Evolutionary conservation across 2,888 invertebrate genomes (phyloP).

Genomic region (Clivina fossor): DNA sequence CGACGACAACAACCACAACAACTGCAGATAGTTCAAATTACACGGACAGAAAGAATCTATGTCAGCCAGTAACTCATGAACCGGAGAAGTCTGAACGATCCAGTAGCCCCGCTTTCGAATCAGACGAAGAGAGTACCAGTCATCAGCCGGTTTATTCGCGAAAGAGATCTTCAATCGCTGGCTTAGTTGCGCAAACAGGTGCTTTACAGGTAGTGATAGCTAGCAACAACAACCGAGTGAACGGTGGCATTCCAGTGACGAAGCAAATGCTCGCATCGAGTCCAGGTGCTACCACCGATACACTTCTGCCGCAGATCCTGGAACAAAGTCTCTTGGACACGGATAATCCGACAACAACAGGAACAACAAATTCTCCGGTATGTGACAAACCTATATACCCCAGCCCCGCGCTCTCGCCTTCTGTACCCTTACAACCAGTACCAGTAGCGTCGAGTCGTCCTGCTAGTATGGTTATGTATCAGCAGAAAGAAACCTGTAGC

Average conservation of each 20-base stretch:
- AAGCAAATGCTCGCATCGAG: constrained; percentile 45
- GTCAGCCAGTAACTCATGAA: constrained; percentile 45
- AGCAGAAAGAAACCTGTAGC: constrained; percentile 66
- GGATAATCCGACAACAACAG: constrained; percentile 51
- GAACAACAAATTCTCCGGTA: constrained; percentile 44
- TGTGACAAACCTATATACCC: constrained; percentile 51
- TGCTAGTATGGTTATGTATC: constrained; percentile 48
- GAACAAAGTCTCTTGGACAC: constrained; percentile 66
- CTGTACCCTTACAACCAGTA: constrained; percentile 29
- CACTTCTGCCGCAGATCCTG: constrained; percentile 63
- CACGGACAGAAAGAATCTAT: constrained; percentile 47
- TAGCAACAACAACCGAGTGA: constrained; percentile 59
- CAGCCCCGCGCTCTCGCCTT: constrained; percentile 53
- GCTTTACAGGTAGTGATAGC: constrained; percentile 54
- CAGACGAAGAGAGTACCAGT: constrained; percentile 85
- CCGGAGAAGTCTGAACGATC: constrained; percentile 79
- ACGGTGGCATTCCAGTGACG: constrained; percentile 55
- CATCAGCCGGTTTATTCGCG: constrained; percentile 28
- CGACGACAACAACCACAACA: constrained; percentile 61
- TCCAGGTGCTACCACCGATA: constrained; percentile 52
- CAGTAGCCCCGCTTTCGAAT: constrained; percentile 92
- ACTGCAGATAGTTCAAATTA: constrained; percentile 13
- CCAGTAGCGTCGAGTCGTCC: constrained; percentile 37
- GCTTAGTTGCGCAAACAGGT: constrained; percentile 69
- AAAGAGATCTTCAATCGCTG: constrained; percentile 64